Conservation (phyloP, 2,888 invertebrate genomes). For the Acleris laterana region DNA sequence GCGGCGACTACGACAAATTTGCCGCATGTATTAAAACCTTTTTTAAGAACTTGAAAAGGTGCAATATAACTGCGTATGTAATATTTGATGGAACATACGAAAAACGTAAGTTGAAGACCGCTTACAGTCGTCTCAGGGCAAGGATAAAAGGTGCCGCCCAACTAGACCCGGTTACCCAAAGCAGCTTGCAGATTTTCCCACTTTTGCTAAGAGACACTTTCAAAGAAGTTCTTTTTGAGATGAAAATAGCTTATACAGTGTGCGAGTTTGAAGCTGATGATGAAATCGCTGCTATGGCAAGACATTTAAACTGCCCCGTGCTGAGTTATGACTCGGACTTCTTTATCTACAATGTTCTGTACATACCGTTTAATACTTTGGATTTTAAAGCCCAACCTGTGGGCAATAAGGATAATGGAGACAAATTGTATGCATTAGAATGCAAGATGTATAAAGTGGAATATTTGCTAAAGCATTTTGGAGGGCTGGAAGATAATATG, state of each 20-base stretch:
- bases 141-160: slow-evolving; percentile 85
- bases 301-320: slow-evolving; percentile 91
- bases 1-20: slow-evolving; percentile 93
- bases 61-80: slow-evolving; percentile 89
- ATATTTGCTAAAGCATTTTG: slow-evolving; percentile 86
- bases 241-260: slow-evolving; percentile 87
- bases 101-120: slow-evolving; percentile 88
- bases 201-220: slow-evolving; percentile 90
- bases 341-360: slow-evolving; percentile 92
- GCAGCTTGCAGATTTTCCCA: slow-evolving; percentile 87
- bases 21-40: slow-evolving; percentile 87
- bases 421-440: slow-evolving; percentile 73
- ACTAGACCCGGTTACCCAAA: slow-evolving; percentile 83
- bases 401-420: slow-evolving; percentile 49
- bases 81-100: slow-evolving; percentile 93
- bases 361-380: slow-evolving; percentile 90
- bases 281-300: slow-evolving; percentile 92
- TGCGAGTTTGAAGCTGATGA: slow-evolving; percentile 96
- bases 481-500: slow-evolving; percentile 86
- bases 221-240: slow-evolving; percentile 86
- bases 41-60: slow-evolving; percentile 87
- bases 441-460: slow-evolving; percentile 90
- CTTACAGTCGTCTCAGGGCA: slow-evolving; percentile 82
- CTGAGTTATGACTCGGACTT: slow-evolving; percentile 98
- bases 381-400: slow-evolving; percentile 73